phyloP scores from a whole-genome alignment of 2,113 vertebrate genomes.

The Saccopteryx bilineata region DNA sequence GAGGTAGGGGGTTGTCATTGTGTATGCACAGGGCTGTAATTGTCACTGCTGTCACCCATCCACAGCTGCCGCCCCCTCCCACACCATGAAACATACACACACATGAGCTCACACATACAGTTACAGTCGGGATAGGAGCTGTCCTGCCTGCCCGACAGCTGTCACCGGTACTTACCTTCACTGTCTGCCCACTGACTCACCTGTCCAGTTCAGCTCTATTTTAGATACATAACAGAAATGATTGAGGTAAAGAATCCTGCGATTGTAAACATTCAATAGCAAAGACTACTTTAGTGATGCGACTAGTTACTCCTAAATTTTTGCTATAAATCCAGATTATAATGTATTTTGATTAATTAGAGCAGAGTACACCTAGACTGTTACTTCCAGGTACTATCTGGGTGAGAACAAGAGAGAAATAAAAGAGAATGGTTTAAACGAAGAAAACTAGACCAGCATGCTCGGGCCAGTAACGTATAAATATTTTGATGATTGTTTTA shows the following conservation, averaged over 20 bases:
- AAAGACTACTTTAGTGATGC: neutral
- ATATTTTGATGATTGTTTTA: neutral
- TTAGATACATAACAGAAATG: neutral
- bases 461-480: neutral
- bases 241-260: neutral
- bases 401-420: neutral
- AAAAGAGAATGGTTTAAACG: neutral
- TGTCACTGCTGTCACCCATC: accelerated
- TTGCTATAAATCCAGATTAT: neutral
- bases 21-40: accelerated
- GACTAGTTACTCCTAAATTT: neutral
- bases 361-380: neutral
- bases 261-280: neutral
- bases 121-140: no score
- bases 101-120: neutral
- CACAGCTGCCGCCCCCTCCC: neutral
- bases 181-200: neutral
- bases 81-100: neutral
- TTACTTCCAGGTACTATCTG: neutral
- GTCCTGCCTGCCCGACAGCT: neutral
- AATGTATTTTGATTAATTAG: conserved; percentile 7
- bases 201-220: neutral
- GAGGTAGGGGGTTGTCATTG: conserved; percentile 88
- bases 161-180: neutral
- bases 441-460: neutral